These are phyloP conservation scores for Phaedon cochleariae DNA, from an alignment of 2,888 invertebrate genomes.

Conservation along the genomic window DNA sequence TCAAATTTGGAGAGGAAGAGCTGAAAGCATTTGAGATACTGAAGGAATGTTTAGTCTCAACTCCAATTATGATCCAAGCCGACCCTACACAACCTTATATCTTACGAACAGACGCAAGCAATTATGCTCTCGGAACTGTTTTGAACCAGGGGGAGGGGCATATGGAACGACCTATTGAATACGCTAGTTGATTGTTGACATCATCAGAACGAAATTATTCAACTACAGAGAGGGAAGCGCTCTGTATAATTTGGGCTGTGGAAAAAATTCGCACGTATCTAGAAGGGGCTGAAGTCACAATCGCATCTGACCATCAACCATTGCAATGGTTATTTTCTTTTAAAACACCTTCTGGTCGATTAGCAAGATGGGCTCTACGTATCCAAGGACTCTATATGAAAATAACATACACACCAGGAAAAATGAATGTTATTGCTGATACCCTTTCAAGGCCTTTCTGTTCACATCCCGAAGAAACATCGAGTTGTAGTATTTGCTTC, in stretches of 20 bases:
- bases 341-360: background rate
- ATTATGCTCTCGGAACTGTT: no score
- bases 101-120: no score
- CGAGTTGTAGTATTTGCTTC: background rate
- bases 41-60: conserved; percentile 9
- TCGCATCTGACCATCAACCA: conserved; percentile 61
- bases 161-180: conserved; percentile 44
- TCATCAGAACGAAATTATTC: conserved; percentile 43
- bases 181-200: conserved; percentile 43
- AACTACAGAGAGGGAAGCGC: conserved; percentile 44
- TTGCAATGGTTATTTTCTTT: conserved; percentile 46
- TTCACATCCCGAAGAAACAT: background rate
- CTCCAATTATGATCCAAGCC: conserved; percentile 20
- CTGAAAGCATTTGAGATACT: conserved; percentile 15
- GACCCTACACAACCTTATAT: conserved; percentile 6
- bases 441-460: conserved; percentile 12
- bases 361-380: background rate
- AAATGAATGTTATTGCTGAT: conserved; percentile 3
- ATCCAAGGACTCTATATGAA: background rate
- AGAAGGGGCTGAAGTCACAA: conserved; percentile 51
- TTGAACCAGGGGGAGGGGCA: conserved; percentile 36
- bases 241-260: conserved; percentile 51
- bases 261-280: conserved; percentile 57
- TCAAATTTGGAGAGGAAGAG: conserved; percentile 20
- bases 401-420: conserved; percentile 10